Conservation (phyloP, 37 sponge, comb jelly and placozoan genomes). For the Halichondria panicea region DNA sequence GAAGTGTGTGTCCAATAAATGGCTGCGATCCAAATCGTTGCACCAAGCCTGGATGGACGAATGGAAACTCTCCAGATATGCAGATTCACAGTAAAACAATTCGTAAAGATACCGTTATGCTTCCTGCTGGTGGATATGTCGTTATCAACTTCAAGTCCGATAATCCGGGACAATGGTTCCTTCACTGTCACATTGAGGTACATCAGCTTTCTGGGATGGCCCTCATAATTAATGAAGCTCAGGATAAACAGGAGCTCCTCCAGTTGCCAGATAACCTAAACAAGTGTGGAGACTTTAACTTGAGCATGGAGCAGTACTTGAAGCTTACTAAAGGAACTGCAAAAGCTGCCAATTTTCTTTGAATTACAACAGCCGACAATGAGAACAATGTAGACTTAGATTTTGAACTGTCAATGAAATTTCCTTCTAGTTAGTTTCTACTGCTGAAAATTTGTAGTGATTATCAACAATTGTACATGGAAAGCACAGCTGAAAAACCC, state of each 20-base stretch:
- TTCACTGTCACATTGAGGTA: slow-evolving; percentile 78
- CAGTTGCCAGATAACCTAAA: background rate
- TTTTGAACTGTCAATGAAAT: no score
- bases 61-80: background rate
- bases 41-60: slow-evolving; percentile 21
- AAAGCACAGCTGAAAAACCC: no score
- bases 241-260: background rate
- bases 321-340: no score
- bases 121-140: slow-evolving; percentile 76
- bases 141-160: slow-evolving; percentile 54
- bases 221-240: slow-evolving; percentile 41
- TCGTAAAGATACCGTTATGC: slow-evolving; percentile 76
- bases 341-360: no score
- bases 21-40: background rate
- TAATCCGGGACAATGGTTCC: slow-evolving; percentile 79
- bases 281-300: slow-evolving; percentile 15
- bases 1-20: no score
- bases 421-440: no score
- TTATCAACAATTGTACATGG: no score
- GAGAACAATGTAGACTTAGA: no score
- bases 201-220: slow-evolving; percentile 78
- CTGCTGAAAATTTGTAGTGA: no score
- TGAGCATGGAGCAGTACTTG: background rate
- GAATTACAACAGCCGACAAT: no score
- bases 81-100: background rate